Percentiles rank a stretch among this genome's conserved stretches.
These are phyloP conservation scores for Resseliella maxima DNA, from an alignment of 2,888 invertebrate genomes.

Conservation along the genomic window DNA sequence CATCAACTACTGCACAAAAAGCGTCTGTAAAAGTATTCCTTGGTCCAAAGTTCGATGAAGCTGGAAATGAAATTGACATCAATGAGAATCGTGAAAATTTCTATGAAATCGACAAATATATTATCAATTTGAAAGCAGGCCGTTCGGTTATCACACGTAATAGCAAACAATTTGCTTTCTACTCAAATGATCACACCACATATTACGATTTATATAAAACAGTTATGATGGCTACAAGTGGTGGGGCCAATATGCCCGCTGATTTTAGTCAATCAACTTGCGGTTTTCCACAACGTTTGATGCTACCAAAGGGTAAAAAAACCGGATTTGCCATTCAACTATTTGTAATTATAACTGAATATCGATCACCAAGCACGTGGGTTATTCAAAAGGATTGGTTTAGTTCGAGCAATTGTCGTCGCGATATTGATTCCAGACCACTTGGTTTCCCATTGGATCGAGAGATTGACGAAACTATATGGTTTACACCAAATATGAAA, in stretches of 20 bases:
- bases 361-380: constrained; percentile 67
- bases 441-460: constrained; percentile 83
- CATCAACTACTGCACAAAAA: constrained; percentile 72
- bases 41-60: constrained; percentile 76
- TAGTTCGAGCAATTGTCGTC: constrained; percentile 69
- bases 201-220: constrained; percentile 68
- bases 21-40: constrained; percentile 76
- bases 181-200: constrained; percentile 72
- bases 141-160: constrained; percentile 70
- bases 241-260: constrained; percentile 68
- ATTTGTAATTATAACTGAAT: constrained; percentile 72
- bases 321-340: constrained; percentile 74
- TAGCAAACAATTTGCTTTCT: constrained; percentile 76
- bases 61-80: constrained; percentile 70
- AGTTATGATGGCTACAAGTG: constrained; percentile 68
- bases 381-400: constrained; percentile 66
- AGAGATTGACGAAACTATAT: constrained; percentile 71
- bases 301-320: constrained; percentile 74
- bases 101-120: constrained; percentile 75
- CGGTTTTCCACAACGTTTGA: constrained; percentile 73
- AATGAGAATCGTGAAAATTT: constrained; percentile 74
- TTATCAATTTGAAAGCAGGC: constrained; percentile 72
- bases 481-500: constrained; percentile 76
- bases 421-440: constrained; percentile 71
- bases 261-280: constrained; percentile 69